phyloP scores from a whole-genome alignment of 1,140 invertebrate species.

The Riptortus pedestris region DNA sequence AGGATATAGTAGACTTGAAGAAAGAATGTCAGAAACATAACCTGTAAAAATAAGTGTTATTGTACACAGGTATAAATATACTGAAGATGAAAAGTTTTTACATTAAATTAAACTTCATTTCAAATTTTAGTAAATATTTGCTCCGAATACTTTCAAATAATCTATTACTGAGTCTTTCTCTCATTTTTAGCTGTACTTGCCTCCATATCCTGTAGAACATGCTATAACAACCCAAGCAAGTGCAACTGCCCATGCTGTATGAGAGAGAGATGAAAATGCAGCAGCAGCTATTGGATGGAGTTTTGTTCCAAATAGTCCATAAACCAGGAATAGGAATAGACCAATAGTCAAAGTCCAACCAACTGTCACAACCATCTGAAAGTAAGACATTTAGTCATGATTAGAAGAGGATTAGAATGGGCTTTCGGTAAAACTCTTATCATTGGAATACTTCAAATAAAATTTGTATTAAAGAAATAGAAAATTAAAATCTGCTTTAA shows the following conservation, averaged over 20 bases:
- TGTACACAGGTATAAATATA: no score
- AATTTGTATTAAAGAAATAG: no score
- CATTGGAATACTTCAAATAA: no score
- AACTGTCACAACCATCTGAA: constrained; percentile 49
- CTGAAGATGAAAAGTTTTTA: no score
- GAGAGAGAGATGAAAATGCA: constrained; percentile 70
- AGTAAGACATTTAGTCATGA: no score
- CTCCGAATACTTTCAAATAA: no score
- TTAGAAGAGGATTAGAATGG: no score
- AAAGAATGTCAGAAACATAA: constrained; percentile 51
- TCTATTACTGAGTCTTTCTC: no score
- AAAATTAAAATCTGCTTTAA: no score
- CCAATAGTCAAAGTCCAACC: constrained; percentile 57
- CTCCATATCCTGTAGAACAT: constrained; percentile 78
- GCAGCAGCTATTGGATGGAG: constrained; percentile 57
- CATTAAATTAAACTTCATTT: no score
- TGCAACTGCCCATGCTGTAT: constrained; percentile 71
- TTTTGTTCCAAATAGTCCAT: constrained; percentile 61
- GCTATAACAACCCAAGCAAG: constrained; percentile 80
- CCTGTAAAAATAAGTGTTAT: constrained; percentile 48
- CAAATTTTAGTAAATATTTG: no score
- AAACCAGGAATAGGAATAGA: constrained; percentile 57
- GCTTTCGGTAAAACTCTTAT: no score
- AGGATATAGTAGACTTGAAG: constrained; percentile 65
- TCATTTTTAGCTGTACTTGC: constrained; percentile 44